phyloP scores from a whole-genome alignment of 1,140 invertebrate species.

The Microplitis mediator region DNA sequence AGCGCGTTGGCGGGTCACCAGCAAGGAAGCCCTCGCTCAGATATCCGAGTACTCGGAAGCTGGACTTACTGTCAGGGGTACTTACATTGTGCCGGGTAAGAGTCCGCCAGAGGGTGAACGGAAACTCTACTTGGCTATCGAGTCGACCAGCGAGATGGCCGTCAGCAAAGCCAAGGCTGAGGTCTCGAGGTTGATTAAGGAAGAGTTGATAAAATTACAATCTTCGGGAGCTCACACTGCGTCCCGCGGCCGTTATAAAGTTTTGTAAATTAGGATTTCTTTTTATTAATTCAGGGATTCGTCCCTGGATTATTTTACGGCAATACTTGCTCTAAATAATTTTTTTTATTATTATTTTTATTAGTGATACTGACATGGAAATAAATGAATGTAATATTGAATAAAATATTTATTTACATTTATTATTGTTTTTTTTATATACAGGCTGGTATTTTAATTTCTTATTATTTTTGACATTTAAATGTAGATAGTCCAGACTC shows the following conservation, averaged over 20 bases:
- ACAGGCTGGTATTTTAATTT: too few species aligned
- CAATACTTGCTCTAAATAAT: too few species aligned
- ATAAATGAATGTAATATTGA: too few species aligned
- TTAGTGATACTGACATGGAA: too few species aligned
- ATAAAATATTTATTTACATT: too few species aligned
- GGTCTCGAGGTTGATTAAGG: constrained; percentile 96
- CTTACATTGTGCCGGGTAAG: constrained; percentile 91
- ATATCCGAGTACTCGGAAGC: constrained; percentile 99
- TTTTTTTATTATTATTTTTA: too few species aligned
- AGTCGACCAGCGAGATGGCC: constrained; percentile 95
- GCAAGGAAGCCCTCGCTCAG: constrained; percentile 96
- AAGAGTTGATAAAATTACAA: constrained; percentile 93
- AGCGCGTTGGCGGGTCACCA: constrained; percentile 97
- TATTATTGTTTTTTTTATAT: too few species aligned
- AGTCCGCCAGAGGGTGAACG: constrained; percentile 91
- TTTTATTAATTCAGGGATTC: not conserved
- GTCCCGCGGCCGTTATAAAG: constrained; percentile 95
- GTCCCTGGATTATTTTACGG: too few species aligned
- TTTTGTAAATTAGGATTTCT: constrained; percentile 69
- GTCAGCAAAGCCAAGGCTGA: constrained; percentile 98
- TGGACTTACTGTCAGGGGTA: constrained; percentile 97
- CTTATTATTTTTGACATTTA: too few species aligned
- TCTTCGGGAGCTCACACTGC: constrained; percentile 84
- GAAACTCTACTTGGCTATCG: constrained; percentile 98
- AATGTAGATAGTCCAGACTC: too few species aligned